Conservation (phyloP, 1,140 invertebrate genomes). For the Neuroterus valhalla region DNA sequence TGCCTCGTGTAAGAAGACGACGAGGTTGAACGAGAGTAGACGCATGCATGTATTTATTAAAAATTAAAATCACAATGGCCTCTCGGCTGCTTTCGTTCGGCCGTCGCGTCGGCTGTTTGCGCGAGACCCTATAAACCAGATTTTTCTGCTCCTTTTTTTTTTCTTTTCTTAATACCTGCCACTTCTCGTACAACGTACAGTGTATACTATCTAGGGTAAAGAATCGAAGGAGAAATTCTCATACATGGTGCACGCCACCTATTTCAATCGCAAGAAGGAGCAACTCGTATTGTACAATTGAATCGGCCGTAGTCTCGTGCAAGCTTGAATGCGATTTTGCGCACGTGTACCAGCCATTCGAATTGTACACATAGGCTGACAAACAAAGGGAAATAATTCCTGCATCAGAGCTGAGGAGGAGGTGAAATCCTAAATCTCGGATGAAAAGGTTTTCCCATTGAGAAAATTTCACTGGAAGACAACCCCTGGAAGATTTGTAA, state of each 20-base stretch:
- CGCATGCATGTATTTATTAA: slow-evolving; percentile 42
- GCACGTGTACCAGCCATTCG: neutral
- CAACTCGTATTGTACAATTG: slow-evolving; percentile 16
- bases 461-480: no score
- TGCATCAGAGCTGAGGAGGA: no score
- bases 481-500: no score
- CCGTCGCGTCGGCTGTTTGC: slow-evolving; percentile 8
- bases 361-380: slow-evolving; percentile 7
- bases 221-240: slow-evolving; percentile 32
- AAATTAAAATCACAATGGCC: slow-evolving; percentile 49
- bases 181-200: neutral
- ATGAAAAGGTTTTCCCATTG: no score
- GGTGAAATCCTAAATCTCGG: no score
- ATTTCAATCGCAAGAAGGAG: slow-evolving; percentile 8
- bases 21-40: neutral
- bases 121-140: slow-evolving; percentile 34
- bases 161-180: slow-evolving; percentile 32
- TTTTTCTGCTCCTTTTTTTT: slow-evolving; percentile 11
- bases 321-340: neutral
- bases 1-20: slow-evolving; percentile 30
- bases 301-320: slow-evolving; percentile 22
- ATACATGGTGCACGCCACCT: neutral
- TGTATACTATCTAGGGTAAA: slow-evolving; percentile 27
- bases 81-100: slow-evolving; percentile 29
- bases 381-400: slow-evolving; percentile 24